Conservation (phyloP, 2,888 invertebrate species). For the Zonitis immaculata region DNA sequence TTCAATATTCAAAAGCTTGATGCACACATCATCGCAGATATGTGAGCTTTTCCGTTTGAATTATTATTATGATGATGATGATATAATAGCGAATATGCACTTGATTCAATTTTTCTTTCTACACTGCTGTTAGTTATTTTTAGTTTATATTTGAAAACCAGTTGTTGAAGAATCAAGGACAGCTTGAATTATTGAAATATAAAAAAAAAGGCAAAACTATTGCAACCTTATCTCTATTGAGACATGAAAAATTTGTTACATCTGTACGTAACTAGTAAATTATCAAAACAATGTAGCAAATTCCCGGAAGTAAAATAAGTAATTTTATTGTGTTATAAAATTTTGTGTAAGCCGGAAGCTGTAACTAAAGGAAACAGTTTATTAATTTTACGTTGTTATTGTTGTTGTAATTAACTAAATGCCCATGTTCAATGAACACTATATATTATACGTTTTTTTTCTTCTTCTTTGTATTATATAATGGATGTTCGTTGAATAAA, state of each 20-base stretch:
- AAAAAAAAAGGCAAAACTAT: no score
- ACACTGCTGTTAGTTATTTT: conserved; percentile 3
- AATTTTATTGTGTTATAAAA: conserved; percentile 3
- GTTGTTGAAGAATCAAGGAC: conserved; percentile 3
- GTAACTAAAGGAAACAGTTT: no score
- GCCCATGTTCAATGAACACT: neutral
- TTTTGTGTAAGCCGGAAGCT: neutral
- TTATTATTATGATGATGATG: no score
- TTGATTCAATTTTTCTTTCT: neutral
- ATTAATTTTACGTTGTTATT: no score
- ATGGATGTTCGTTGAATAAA: no score
- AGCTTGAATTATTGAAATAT: neutral
- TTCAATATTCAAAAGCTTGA: neutral
- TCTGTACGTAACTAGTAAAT: neutral
- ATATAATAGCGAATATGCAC: no score
- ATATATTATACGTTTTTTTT: no score
- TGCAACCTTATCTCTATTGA: no score
- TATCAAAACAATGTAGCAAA: neutral
- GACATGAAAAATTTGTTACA: neutral
- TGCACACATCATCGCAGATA: neutral
- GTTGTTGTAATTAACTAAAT: conserved; percentile 1
- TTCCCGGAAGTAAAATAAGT: conserved; percentile 3
- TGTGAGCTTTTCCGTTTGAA: neutral
- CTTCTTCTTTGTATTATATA: no score
- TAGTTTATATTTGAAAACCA: conserved; percentile 2